These are phyloP conservation scores for Pristis pectinata DNA, from an alignment of 2,797 vertebrate genomes.

Conservation along the genomic window DNA sequence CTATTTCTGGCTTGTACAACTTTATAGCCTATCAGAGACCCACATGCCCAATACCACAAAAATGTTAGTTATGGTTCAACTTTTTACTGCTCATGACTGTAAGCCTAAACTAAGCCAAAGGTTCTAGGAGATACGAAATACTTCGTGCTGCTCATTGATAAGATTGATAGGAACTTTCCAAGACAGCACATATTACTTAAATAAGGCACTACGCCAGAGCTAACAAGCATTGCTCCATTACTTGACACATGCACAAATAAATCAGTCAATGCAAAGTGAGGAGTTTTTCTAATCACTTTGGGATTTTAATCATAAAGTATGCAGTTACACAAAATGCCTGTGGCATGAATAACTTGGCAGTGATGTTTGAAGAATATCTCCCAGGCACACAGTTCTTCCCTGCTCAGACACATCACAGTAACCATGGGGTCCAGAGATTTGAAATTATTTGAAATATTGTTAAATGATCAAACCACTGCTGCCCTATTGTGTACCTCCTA, in stretches of 20 bases:
- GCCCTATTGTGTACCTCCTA: background rate
- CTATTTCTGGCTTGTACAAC: background rate
- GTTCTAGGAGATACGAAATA: background rate
- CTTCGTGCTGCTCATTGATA: background rate
- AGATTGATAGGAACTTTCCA: background rate
- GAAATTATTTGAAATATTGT: constrained; percentile 35
- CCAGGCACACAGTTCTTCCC: background rate
- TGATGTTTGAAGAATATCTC: constrained; percentile 19
- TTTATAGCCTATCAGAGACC: background rate
- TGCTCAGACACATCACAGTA: background rate
- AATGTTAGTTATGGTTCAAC: background rate
- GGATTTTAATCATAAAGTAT: background rate
- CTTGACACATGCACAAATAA: background rate
- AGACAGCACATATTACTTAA: background rate
- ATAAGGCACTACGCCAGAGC: background rate
- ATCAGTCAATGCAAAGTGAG: background rate
- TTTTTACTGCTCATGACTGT: background rate
- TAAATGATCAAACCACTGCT: background rate
- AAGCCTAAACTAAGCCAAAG: background rate
- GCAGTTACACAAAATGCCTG: background rate
- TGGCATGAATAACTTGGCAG: background rate
- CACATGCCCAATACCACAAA: background rate
- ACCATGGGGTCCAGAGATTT: background rate
- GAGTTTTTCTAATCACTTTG: background rate
- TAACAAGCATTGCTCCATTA: background rate